Percentiles rank a stretch among this genome's conserved stretches.
Evolutionary conservation across 2,888 invertebrate genomes (phyloP).

Genomic region (Ditylenchus weischeri): DNA sequence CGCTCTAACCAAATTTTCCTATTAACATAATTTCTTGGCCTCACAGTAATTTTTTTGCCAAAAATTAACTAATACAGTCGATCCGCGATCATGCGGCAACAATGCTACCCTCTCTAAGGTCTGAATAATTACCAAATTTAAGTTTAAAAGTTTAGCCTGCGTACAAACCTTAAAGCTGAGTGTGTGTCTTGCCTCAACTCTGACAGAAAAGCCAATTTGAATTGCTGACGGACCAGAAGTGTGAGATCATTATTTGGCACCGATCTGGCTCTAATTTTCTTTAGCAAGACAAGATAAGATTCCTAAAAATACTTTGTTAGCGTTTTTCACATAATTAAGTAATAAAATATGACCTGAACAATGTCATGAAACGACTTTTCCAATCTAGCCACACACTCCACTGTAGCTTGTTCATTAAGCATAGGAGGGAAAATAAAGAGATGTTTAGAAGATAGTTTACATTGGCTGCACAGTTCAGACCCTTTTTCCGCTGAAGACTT

Average conservation of each 20-base stretch:
- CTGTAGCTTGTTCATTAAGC: constrained; percentile 10
- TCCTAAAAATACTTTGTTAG: constrained; percentile 10
- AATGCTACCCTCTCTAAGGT: too few relatives aligned
- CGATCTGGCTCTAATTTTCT: constrained; percentile 59
- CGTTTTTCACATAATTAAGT: neutral
- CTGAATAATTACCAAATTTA: too few relatives aligned
- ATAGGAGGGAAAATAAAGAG: constrained; percentile 78
- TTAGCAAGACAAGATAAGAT: constrained; percentile 78
- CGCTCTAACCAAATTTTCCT: too few relatives aligned
- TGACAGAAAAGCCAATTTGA: constrained; percentile 90
- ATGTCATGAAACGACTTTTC: constrained; percentile 91
- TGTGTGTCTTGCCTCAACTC: constrained; percentile 86
- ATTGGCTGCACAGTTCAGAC: constrained; percentile 81
- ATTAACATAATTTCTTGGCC: too few relatives aligned
- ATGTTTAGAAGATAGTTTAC: constrained; percentile 85
- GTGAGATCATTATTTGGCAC: constrained; percentile 63
- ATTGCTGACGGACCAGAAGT: constrained; percentile 88
- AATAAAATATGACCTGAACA: constrained; percentile 70
- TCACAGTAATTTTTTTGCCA: too few relatives aligned
- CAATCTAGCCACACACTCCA: constrained; percentile 65
- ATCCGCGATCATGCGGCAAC: too few relatives aligned
- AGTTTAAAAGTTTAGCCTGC: too few relatives aligned
- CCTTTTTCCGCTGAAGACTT: constrained; percentile 83
- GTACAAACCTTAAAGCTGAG: constrained; percentile 70
- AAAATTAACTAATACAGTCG: too few relatives aligned